Evolutionary conservation across 2,797 vertebrate genomes (phyloP).

Genomic region (Meda fulgida): DNA sequence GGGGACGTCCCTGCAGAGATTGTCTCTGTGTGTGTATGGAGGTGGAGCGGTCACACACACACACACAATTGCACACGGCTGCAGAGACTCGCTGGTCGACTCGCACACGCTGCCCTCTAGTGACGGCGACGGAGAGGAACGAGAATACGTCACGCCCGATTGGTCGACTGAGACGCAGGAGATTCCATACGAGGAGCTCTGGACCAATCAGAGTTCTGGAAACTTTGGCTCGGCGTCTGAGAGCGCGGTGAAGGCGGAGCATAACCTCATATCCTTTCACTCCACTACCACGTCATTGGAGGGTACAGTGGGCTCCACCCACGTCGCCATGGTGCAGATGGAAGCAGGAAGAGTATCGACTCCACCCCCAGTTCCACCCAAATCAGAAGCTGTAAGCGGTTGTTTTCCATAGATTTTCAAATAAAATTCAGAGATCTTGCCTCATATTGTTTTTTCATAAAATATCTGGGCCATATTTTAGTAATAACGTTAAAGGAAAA

Average conservation of each 20-base stretch:
- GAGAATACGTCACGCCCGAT: slow-evolving; percentile 91
- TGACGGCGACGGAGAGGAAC: slow-evolving; percentile 79
- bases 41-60: slow-evolving; percentile 63
- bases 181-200: slow-evolving; percentile 97
- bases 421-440: background rate
- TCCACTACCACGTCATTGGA: slow-evolving; percentile 76
- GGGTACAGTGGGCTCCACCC: slow-evolving; percentile 73
- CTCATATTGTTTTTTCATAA: background rate
- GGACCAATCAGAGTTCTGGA: slow-evolving; percentile 83
- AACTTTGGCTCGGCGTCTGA: slow-evolving; percentile 71
- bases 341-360: slow-evolving; percentile 77
- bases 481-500: background rate
- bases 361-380: slow-evolving; percentile 92
- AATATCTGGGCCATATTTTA: background rate
- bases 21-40: slow-evolving; percentile 81
- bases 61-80: slow-evolving; percentile 71
- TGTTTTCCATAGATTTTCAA: background rate
- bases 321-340: slow-evolving; percentile 66
- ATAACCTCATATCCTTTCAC: slow-evolving; percentile 86
- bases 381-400: slow-evolving; percentile 95
- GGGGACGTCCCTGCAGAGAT: slow-evolving; percentile 81
- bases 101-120: slow-evolving; percentile 55
- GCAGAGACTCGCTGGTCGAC: slow-evolving; percentile 77
- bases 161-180: slow-evolving; percentile 89
- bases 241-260: slow-evolving; percentile 76